Conservation (phyloP, 2,113 vertebrate species). For the Embiotoca jacksoni region DNA sequence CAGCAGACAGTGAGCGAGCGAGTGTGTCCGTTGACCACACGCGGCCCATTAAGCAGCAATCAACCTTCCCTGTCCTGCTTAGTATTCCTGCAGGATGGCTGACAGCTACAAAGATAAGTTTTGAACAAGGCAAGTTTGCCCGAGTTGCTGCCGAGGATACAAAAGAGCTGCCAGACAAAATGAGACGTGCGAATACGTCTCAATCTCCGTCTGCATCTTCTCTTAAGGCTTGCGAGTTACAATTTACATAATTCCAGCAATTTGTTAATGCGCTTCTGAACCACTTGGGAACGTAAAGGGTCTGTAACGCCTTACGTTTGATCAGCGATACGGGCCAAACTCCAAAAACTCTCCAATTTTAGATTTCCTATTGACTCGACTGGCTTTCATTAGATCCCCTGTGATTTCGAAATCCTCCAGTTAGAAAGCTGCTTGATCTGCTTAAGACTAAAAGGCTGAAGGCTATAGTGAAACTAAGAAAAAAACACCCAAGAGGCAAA, state of each 20-base stretch:
- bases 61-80: slow-evolving; percentile 34
- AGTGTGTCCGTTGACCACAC: slow-evolving; percentile 45
- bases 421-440: not conserved
- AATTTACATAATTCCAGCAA: not conserved
- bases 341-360: not conserved
- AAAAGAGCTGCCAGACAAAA: not conserved
- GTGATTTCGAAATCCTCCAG: not conserved
- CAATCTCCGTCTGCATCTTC: not conserved
- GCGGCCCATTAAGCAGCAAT: slow-evolving; percentile 39
- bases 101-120: not conserved
- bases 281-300: not conserved
- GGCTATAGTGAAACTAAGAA: not conserved
- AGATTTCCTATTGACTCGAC: not conserved
- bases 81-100: slow-evolving; percentile 41
- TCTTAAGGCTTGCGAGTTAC: not conserved
- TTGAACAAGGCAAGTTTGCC: not conserved
- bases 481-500: too few species aligned
- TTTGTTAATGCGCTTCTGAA: not conserved
- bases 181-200: not conserved
- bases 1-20: not conserved
- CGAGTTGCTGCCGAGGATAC: slow-evolving; percentile 7
- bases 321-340: not conserved
- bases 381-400: not conserved
- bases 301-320: not conserved
- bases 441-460: not conserved